These are phyloP conservation scores for Steatornis caripensis DNA, from an alignment of 2,113 vertebrate genomes.

Conservation along the genomic window DNA sequence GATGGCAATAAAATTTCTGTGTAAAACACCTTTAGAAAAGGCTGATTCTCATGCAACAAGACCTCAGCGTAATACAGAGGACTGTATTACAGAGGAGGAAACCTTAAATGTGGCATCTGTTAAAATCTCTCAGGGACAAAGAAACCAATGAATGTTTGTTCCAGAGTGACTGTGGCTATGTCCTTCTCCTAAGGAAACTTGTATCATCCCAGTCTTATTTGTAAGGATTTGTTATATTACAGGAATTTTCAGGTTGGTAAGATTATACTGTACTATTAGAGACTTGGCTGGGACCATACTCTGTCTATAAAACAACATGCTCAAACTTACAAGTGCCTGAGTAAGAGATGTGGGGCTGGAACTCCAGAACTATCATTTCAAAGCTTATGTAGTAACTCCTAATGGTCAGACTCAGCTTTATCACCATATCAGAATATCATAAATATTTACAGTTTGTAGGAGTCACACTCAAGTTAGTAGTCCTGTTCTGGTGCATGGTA, in stretches of 20 bases:
- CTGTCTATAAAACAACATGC: not conserved
- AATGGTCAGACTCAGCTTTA: not conserved
- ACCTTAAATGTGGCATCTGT: not conserved
- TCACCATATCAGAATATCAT: not conserved
- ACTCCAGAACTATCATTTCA: not conserved
- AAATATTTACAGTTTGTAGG: not conserved
- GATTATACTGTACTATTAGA: not conserved
- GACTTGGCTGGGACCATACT: not conserved
- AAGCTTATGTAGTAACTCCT: not conserved
- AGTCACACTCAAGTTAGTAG: not conserved
- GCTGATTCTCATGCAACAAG: not conserved
- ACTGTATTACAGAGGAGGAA: not conserved
- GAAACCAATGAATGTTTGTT: not conserved
- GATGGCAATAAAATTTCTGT: not conserved
- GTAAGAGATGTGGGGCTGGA: not conserved
- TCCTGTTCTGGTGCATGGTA: not conserved
- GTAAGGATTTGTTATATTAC: not conserved
- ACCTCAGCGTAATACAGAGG: not conserved
- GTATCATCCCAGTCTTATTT: not conserved
- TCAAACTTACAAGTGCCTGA: not conserved
- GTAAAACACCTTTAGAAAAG: not conserved
- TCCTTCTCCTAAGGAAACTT: not conserved
- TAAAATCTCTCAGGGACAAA: not conserved
- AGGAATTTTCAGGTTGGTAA: not conserved
- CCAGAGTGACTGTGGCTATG: not conserved